phyloP scores from a whole-genome alignment of 1,140 invertebrate species.

The Macrobrachium nipponense region DNA sequence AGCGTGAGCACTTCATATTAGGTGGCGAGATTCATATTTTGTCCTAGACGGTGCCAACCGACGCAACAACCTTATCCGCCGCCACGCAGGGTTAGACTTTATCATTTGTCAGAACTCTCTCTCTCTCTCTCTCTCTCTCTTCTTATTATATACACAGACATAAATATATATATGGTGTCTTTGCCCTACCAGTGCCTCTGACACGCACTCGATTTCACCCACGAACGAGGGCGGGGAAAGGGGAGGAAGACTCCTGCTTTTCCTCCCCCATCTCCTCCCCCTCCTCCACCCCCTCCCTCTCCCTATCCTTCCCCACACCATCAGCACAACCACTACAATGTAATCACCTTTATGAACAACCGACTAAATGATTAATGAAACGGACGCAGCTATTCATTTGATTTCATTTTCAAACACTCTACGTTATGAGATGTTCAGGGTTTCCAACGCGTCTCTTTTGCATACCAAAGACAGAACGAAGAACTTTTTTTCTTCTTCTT shows the following conservation, averaged over 20 bases:
- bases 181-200: neutral
- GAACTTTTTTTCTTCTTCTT: too few species aligned
- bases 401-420: slow-evolving; percentile 58
- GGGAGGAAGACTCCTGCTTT: neutral
- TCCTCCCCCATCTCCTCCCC: slow-evolving; percentile 2
- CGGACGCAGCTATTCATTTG: slow-evolving; percentile 55
- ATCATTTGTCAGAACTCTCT: neutral
- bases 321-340: slow-evolving; percentile 6
- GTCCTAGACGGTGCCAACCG: too few species aligned
- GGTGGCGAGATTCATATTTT: too few species aligned
- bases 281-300: neutral
- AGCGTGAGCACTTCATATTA: too few species aligned
- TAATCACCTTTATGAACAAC: slow-evolving; percentile 58
- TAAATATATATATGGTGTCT: neutral
- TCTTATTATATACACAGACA: neutral
- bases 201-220: neutral
- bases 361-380: slow-evolving; percentile 53
- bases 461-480: too few species aligned
- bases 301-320: neutral
- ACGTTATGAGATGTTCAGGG: slow-evolving; percentile 32
- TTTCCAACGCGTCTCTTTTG: slow-evolving; percentile 9
- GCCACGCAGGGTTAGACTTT: too few species aligned
- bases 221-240: neutral
- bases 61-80: too few species aligned
- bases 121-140: slow-evolving; percentile 6